Base-by-base conservation (phyloP, 2,113 vertebrate genomes). In the Acinonyx jubatus region DNA sequence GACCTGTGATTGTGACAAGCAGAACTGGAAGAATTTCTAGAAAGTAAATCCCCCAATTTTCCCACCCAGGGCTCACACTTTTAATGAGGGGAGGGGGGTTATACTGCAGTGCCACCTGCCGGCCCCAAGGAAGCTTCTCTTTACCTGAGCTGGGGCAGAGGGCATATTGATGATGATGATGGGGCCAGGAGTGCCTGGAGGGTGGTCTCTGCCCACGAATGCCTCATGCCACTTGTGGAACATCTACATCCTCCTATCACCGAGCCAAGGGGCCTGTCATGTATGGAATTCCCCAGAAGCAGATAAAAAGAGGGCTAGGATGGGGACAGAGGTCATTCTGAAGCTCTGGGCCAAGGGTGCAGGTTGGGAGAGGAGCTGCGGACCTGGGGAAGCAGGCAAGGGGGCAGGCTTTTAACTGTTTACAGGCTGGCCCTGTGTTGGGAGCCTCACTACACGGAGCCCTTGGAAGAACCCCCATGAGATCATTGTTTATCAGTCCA, bases 1-100 rank as follows among this genome's bases (percentile, higher is more conserved):
- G 7, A 45, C 66, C 57, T 82, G 50, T 9, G 57, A 55, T 23
- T 71, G 82, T 80, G 66, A 83, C 88, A 95, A 63, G 48, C 25
- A 79, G 89, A 91, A 78, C 13, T 25, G 76, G 71, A 95, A 69
- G 57, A 71, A 81, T 78, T 83, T 96, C 36, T 83, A 66, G 86
- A 69, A 80, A 97, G 84, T 38, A 84, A 71, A 66, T 41, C 55
- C 29, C n/a, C 84, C 23, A 74, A 25, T 68, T 92, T 94, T 83
- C 18, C 63, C 50, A 74, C 29, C 5, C 31, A 33, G n/a, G 31
- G 36, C 55, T 95, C 48, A 29, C 29, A n/a, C 25, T 79, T 94
- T 52, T 73, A 89, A 79, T 12, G 14, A 16, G n/a, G 41, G n/a
- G 16, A 6, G 7, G 2, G 38, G 18, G 18, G 4, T n/a, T 38